A percentile compares a stretch with the other conserved stretches of the same genome.
phyloP scores from a whole-genome alignment of 2,113 vertebrate species.

The Eira barbara region DNA sequence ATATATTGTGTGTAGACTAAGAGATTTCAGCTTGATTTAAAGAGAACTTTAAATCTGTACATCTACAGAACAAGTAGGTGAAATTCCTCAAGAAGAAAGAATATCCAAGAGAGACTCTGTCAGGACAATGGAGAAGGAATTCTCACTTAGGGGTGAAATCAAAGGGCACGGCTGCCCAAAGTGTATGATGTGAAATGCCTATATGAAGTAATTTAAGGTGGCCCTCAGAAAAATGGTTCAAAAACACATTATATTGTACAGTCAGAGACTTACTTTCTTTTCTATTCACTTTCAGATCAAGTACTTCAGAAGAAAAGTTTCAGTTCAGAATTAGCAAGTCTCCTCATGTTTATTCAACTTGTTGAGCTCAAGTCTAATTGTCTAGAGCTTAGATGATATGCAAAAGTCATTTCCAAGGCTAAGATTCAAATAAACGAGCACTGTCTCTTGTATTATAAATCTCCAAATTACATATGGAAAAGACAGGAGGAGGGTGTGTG shows the following conservation, averaged over 20 bases:
- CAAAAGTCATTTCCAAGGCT: background rate
- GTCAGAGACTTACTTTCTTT: background rate
- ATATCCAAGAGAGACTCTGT: background rate
- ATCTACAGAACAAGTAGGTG: background rate
- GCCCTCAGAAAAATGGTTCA: background rate
- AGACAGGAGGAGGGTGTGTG: background rate
- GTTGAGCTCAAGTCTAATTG: background rate
- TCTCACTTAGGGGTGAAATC: background rate
- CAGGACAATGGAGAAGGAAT: background rate
- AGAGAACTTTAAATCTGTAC: background rate
- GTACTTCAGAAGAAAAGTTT: background rate
- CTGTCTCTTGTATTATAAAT: background rate
- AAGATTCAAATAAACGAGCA: background rate
- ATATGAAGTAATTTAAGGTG: background rate
- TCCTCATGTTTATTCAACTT: background rate
- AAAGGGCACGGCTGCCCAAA: background rate
- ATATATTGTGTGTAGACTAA: fast-evolving
- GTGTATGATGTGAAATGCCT: background rate
- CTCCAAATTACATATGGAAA: background rate
- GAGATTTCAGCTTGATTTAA: background rate
- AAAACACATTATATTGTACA: background rate
- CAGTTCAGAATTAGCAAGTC: background rate
- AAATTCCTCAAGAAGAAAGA: background rate
- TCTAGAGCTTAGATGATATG: background rate
- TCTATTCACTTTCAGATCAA: background rate